Evolutionary conservation across 2,888 invertebrate species (phyloP).

Genomic region (Ryuthela nishihirai): DNA sequence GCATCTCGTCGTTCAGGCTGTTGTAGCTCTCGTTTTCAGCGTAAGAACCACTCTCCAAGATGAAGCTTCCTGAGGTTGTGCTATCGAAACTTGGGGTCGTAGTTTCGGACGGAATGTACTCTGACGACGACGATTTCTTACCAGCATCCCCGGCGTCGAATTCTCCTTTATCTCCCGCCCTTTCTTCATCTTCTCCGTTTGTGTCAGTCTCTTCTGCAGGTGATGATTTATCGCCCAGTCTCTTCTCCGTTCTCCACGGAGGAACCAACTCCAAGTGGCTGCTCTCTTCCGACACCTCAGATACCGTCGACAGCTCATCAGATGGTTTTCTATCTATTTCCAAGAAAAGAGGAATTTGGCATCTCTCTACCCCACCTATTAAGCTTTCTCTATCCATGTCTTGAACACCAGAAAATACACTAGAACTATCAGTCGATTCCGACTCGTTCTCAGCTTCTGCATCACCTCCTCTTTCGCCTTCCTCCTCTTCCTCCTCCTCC

Average conservation of each 20-base stretch:
- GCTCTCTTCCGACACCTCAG: conserved; percentile 43
- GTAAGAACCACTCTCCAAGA: conserved; percentile 40
- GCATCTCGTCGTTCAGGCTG: conserved; percentile 21
- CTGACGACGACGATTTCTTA: conserved; percentile 25
- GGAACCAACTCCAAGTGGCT: conserved; percentile 24
- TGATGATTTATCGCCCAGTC: too few species aligned
- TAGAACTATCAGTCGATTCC: conserved; percentile 27
- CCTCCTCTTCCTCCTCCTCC: too few species aligned
- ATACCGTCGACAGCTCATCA: conserved; percentile 41
- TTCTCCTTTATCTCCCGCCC: conserved; percentile 17
- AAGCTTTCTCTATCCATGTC: conserved; percentile 9
- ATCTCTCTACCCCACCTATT: background rate
- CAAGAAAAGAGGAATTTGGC: conserved; percentile 16
- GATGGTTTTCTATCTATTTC: conserved; percentile 19
- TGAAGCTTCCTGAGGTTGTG: conserved; percentile 43
- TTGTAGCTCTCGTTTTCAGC: conserved; percentile 30
- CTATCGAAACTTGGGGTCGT: conserved; percentile 41
- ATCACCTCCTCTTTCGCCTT: too few species aligned
- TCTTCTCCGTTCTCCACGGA: too few species aligned
- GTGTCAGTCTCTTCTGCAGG: too few species aligned
- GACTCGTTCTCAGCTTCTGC: background rate
- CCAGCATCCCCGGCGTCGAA: conserved; percentile 17
- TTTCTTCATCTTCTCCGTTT: conserved; percentile 32
- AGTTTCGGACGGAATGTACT: conserved; percentile 35
- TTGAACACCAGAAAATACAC: conserved; percentile 19